Percentiles rank a stretch among this genome's conserved stretches.
These are phyloP conservation scores for Hylia prasina DNA, from an alignment of 2,113 vertebrate genomes.

Conservation along the genomic window DNA sequence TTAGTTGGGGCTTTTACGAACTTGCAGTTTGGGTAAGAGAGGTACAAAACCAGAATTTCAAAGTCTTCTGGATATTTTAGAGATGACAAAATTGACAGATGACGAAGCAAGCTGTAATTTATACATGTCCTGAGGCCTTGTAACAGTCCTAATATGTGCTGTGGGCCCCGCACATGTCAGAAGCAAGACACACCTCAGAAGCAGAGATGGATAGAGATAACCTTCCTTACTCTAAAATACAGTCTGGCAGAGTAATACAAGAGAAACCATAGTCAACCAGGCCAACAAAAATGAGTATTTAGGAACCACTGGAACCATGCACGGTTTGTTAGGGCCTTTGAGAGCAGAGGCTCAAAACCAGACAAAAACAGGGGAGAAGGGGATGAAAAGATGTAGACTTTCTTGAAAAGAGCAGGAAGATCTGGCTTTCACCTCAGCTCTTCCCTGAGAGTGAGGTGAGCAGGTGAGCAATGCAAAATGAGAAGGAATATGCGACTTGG, in stretches of 20 bases:
- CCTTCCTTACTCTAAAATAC: neutral
- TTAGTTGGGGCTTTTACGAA: neutral
- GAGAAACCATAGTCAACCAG: neutral
- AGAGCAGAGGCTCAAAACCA: neutral
- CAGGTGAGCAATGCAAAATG: neutral
- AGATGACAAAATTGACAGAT: neutral
- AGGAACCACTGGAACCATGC: neutral
- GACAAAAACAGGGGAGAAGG: neutral
- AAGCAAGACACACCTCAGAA: neutral
- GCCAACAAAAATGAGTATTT: neutral
- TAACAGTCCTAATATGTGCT: neutral
- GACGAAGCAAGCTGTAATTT: neutral
- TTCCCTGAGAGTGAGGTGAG: neutral
- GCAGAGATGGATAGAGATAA: neutral
- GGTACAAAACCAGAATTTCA: neutral
- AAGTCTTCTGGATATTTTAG: neutral
- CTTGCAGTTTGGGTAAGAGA: neutral
- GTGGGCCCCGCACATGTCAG: neutral
- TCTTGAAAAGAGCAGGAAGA: neutral
- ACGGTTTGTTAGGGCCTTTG: neutral
- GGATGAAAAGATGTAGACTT: neutral
- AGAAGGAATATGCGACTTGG: neutral
- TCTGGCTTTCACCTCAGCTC: neutral
- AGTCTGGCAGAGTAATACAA: neutral
- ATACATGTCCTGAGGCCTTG: neutral